Evolutionary conservation across 2,113 vertebrate genomes (phyloP), one percentile per base, ranked within the genome.

Genomic region (Spea bombifrons): DNA sequence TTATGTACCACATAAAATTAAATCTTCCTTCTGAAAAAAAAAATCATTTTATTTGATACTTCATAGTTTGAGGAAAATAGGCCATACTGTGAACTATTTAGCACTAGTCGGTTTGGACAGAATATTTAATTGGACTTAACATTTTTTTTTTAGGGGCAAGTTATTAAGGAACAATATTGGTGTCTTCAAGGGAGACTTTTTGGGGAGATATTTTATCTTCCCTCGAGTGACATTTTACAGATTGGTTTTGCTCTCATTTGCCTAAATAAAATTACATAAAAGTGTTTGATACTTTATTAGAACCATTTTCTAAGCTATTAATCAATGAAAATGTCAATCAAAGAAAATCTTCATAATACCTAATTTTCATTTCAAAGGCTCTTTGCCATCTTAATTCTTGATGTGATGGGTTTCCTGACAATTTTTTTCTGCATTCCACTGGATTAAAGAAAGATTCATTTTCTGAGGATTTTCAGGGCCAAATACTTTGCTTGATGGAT

Each of bases 301-400:
- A 76, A 69, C 15, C 52, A 76, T 76, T 76, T 76, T 69, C 75
- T 76, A 76, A 67, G 75, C 75, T 76, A 76, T 69, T 76, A 76
- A 76, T 76, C 75, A 76, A 69, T 76, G 67, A 57, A 76, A 9
- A 30, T 69, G 75, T 69, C 75, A 76, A 61, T 69, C 75, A 76
- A 76, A 76, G 44, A 61, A 76, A 76, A 76, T 69, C 75, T 76
- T 59, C 45, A 76, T 76, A 76, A 76, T 76, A 70, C 75, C 75
- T 76, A 15, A 76, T 76, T 76, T 76, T 76, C 75, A 76, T 76
- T 76, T 76, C 75, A 76, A 76, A 76, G 75, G 66, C 53, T 69
- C 13, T 69, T 69, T 76, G 66, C 66, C 59, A 66, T 69, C 66
- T 69, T 69, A 76, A 69, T 76, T 76, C 66, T 68, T 69, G 45